Base-by-base conservation (phyloP, 2,888 invertebrate species). In the Leptinotarsa juncta region DNA sequence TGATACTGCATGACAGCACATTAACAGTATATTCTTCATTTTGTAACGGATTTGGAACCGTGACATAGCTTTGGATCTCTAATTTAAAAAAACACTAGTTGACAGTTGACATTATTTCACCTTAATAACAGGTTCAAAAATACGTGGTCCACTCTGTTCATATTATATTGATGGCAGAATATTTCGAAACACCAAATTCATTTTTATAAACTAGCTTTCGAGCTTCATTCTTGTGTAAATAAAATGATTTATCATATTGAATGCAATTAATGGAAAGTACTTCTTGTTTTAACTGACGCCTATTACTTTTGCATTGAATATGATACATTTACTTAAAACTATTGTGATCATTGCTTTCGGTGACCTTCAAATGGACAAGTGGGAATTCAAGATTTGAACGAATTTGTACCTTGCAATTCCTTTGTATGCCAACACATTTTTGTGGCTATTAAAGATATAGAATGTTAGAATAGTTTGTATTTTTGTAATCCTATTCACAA, bases 301-400 rank as follows among this genome's bases (percentile, higher is more conserved):
- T 65, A 72, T 75, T 65, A 67, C 14, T 48, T 62, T 70, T 72
- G 75, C 77, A 72, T 80, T 81, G 77, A 79, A 77, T 81, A 77
- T 79, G 81, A 77, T 72, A 77, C 69, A 57, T 55, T 69, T 70
- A 66, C 69, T 69, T 16, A 60, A 70, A 71, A 72, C 65, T 74
- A 81, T 85, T 85, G 84, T 86, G 84, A 86, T 83, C 80, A 84
- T 84, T 85, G 84, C 85, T 70, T 62, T 62, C 7, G 62, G n/a
- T 62, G 62, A 42, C 62, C 32, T 32, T 42, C n/a, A 62, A 26
- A 42, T 42, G 42, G 62, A 62, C 42, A 60, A 23, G 60, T 60
- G 15, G 14, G 66, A 75, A 75, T 69, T 50, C 70, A 79, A 81
- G 74, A 76, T 80, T 74, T n/a, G 60, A 67, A 26, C 10, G 42